phyloP scores from a whole-genome alignment of 30 jellyfish, hydroid and myxozoan species.

The Clytia hemisphaerica region DNA sequence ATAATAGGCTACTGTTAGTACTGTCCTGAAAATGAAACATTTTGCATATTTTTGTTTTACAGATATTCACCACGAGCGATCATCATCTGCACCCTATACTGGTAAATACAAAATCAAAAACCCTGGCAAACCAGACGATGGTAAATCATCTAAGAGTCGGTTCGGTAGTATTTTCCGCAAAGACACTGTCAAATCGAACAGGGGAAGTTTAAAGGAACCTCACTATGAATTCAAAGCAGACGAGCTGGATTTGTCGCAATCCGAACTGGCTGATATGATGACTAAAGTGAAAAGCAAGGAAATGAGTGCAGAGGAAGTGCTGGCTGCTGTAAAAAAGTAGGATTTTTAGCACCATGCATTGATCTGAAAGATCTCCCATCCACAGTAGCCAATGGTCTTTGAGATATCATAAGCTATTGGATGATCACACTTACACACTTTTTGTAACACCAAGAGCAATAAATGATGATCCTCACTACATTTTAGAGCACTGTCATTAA shows the following conservation, averaged over 20 bases:
- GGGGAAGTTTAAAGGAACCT: not conserved
- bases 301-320: constrained; percentile 56
- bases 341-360: constrained; percentile 17
- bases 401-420: too few species aligned
- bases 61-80: not conserved
- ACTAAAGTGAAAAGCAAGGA: constrained; percentile 67
- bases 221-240: constrained; percentile 43
- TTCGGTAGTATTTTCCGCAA: constrained; percentile 30
- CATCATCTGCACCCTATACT: too few species aligned
- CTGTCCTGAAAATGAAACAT: too few species aligned
- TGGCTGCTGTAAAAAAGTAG: constrained; percentile 52
- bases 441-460: too few species aligned
- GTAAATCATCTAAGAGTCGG: constrained; percentile 4
- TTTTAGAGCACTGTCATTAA: too few species aligned
- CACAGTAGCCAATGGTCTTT: too few species aligned
- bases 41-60: too few species aligned
- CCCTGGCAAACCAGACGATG: constrained; percentile 33
- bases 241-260: constrained; percentile 52
- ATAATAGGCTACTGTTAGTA: too few species aligned
- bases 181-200: constrained; percentile 27
- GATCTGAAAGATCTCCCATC: too few species aligned
- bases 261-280: constrained; percentile 42
- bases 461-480: too few species aligned
- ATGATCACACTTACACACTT: too few species aligned
- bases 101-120: not conserved